Evolutionary conservation across 2,113 vertebrate genomes (phyloP).

Genomic region (Phalacrocorax pelagicus): DNA sequence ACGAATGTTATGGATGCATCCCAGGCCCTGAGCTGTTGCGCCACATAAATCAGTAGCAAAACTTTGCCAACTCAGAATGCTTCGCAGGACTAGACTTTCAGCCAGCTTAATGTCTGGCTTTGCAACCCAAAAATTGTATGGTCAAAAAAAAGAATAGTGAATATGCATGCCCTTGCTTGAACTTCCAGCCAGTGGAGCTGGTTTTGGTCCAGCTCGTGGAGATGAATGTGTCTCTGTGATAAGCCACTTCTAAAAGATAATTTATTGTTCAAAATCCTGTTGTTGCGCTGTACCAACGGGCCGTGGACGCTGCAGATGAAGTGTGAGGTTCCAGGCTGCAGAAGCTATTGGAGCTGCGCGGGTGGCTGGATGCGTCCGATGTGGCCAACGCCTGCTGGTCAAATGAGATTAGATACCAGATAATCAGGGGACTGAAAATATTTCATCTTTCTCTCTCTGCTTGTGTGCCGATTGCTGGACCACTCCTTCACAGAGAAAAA

Average conservation of each 20-base stretch:
- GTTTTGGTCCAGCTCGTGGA: not conserved
- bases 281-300: not conserved
- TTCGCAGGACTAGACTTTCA: conserved; percentile 15
- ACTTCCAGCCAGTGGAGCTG: conserved; percentile 20
- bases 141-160: not conserved
- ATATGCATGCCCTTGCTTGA: not conserved
- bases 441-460: not conserved
- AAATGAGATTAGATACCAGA: not conserved
- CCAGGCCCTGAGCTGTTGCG: conserved; percentile 41
- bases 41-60: conserved; percentile 58
- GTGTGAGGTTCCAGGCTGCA: conserved; percentile 26
- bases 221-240: not conserved
- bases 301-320: not conserved
- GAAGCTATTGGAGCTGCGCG: not conserved
- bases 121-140: conserved; percentile 32
- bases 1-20: conserved; percentile 59
- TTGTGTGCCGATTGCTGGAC: not conserved
- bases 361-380: not conserved
- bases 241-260: conserved; percentile 13
- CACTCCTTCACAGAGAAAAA: not conserved
- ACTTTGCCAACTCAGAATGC: conserved; percentile 49
- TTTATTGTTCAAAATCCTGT: not conserved
- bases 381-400: not conserved
- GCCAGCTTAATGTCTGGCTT: conserved; percentile 48
- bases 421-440: not conserved